Conservation (phyloP, 1,140 invertebrate species). For the Drosophila elegans region DNA sequence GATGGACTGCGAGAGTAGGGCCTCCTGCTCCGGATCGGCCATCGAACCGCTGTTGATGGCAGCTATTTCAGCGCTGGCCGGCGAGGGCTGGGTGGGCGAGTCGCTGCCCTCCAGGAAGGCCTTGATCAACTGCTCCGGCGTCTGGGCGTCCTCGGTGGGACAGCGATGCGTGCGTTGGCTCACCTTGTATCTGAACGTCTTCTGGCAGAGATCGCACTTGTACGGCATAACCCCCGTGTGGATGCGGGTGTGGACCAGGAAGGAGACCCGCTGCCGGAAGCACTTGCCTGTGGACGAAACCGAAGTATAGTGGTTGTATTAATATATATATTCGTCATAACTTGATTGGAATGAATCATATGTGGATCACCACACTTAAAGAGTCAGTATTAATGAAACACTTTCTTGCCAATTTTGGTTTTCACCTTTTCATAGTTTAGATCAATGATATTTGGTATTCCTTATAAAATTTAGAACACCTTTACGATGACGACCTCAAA, state of each 20-base stretch:
- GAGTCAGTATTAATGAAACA: no score
- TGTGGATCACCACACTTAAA: no score
- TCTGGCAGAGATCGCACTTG: conserved; percentile 92
- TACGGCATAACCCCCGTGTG: conserved; percentile 89
- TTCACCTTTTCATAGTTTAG: no score
- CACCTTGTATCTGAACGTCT: conserved; percentile 94
- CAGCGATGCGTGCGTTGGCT: conserved; percentile 93
- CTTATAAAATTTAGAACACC: no score
- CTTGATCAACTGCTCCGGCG: conserved; percentile 75
- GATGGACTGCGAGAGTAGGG: conserved; percentile 72
- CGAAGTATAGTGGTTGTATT: no score
- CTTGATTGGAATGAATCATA: no score
- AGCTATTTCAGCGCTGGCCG: conserved; percentile 47
- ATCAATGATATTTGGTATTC: no score
- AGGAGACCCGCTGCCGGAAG: conserved; percentile 94
- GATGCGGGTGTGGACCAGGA: conserved; percentile 93
- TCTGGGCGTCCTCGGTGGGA: conserved; percentile 51
- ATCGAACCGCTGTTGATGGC: conserved; percentile 42
- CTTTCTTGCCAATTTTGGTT: no score
- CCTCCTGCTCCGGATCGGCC: conserved; percentile 59
- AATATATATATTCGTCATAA: no score
- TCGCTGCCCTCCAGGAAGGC: conserved; percentile 61
- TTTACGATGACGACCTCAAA: no score
- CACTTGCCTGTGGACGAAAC: conserved; percentile 89
- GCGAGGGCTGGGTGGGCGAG: conserved; percentile 41